Percentiles rank a stretch among this genome's conserved stretches.
These are phyloP conservation scores for Elysia chlorotica DNA, from an alignment of 1,140 invertebrate species.

Conservation along the genomic window DNA sequence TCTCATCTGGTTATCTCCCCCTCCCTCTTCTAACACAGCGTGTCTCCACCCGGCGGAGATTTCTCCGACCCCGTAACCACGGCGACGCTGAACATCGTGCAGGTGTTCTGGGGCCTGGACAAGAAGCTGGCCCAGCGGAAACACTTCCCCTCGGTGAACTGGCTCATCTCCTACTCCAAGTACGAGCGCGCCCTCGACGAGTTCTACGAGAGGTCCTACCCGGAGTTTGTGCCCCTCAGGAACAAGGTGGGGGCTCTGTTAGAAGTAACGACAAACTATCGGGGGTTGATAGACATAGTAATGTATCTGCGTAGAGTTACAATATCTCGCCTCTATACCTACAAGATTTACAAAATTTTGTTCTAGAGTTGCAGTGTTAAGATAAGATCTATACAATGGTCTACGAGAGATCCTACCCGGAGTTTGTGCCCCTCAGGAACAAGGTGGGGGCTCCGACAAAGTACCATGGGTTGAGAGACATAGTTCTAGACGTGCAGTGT, in stretches of 20 bases:
- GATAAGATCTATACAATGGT: too few species aligned
- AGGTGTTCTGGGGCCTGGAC: constrained; percentile 99
- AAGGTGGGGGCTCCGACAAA: too few species aligned
- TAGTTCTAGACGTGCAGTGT: too few species aligned
- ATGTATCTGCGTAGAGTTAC: too few species aligned
- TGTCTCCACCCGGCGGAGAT: constrained; percentile 99
- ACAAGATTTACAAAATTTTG: too few species aligned
- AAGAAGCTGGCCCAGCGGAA: constrained; percentile 99
- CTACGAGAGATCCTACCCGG: constrained; percentile 98
- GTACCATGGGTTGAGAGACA: too few species aligned
- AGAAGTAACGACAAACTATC: too few species aligned
- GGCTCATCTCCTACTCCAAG: constrained; percentile 99
- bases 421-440: constrained; percentile 86
- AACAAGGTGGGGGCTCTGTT: constrained; percentile 67
- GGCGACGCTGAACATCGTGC: constrained; percentile 98
- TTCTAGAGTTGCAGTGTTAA: too few species aligned
- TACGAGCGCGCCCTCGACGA: constrained; percentile 98
- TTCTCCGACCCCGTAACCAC: constrained; percentile 99
- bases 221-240: constrained; percentile 91
- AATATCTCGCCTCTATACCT: too few species aligned
- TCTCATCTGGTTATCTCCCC: neutral
- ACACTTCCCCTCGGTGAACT: constrained; percentile 99
- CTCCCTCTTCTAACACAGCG: constrained; percentile 62
- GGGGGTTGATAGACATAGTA: too few species aligned
- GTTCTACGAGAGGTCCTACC: constrained; percentile 98